Base-by-base conservation (phyloP, 2,113 vertebrate genomes). In the Oophaga pumilio region DNA sequence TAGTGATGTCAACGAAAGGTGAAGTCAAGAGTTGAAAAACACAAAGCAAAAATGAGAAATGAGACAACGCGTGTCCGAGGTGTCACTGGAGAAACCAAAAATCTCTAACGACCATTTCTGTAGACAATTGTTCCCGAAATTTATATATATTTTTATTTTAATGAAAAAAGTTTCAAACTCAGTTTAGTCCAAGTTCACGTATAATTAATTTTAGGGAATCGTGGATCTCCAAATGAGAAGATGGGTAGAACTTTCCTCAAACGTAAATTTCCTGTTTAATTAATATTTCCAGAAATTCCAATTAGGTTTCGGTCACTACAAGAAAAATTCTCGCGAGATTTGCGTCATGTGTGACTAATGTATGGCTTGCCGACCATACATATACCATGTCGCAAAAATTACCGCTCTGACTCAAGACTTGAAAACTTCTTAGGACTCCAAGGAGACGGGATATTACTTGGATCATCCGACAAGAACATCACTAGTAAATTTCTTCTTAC, bases 301-400 rank as follows among this genome's bases (percentile, higher is more conserved):
- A 4, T 62, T 62, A 0, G 20, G 1, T 64, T 64, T n/a, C 8
- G 7, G 20, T 64, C 9, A 8, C 62, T n/a, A 64, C n/a, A 22
- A 64, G 1, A n/a, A 64, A 8, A 20, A 1, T 2, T n/a, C 1
- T 4, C 8, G 62, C 5, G 15, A 28, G 52, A 59, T 26, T 57
- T 79, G 76, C 76, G 76, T 79, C 76, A 57, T 79, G 76, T 57
- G 12, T 79, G 14, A 8, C 52, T 24, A 52, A 78, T 78, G 76
- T 78, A 78, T 78, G 76, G 52, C 8, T 53, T 15, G 50, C 22
- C 14, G n/a, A 10, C 52, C 76, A 79, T 79, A 79, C 76, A 79
- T 79, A 28, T 56, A 79, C 76, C 76, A 79, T 79, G 76, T 79
- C 76, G 76, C 76, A 79, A 79, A 79, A 20, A 73, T 20, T 1